These are phyloP conservation scores for Ametastegia equiseti DNA, from an alignment of 2,888 invertebrate genomes.

Conservation along the genomic window DNA sequence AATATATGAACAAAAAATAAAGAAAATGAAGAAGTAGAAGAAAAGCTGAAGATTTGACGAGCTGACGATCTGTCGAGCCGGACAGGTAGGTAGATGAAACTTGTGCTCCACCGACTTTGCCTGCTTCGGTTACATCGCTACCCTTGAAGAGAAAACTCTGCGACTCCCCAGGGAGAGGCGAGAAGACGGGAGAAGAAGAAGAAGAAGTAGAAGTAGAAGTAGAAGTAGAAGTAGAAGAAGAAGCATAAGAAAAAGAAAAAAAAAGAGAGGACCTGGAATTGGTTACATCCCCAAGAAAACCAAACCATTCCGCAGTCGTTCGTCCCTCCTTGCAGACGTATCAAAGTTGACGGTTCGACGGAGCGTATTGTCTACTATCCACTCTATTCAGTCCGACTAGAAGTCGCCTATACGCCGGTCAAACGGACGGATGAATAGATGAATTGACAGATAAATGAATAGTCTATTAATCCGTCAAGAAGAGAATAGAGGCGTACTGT, in stretches of 20 bases:
- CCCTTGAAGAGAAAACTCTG: slow-evolving; percentile 16
- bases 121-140: slow-evolving; percentile 32
- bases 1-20: too few relatives aligned
- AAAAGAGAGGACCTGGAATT: too few relatives aligned
- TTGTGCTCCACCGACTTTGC: slow-evolving; percentile 41
- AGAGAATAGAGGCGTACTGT: background rate
- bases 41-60: background rate
- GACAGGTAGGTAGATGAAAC: slow-evolving; percentile 49
- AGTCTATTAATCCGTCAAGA: background rate
- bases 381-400: background rate
- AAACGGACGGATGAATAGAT: slow-evolving; percentile 23
- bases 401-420: slow-evolving; percentile 24
- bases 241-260: too few relatives aligned
- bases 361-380: slow-evolving; percentile 46
- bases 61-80: slow-evolving; percentile 26
- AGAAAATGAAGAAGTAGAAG: too few relatives aligned
- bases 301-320: slow-evolving; percentile 5
- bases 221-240: background rate
- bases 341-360: slow-evolving; percentile 48
- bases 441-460: slow-evolving; percentile 26
- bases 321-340: slow-evolving; percentile 28
- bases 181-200: slow-evolving; percentile 4
- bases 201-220: background rate
- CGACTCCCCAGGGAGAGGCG: slow-evolving; percentile 41
- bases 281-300: slow-evolving; percentile 15